Base-by-base conservation (phyloP, 2,888 invertebrate species). In the Orthosia gothica region DNA sequence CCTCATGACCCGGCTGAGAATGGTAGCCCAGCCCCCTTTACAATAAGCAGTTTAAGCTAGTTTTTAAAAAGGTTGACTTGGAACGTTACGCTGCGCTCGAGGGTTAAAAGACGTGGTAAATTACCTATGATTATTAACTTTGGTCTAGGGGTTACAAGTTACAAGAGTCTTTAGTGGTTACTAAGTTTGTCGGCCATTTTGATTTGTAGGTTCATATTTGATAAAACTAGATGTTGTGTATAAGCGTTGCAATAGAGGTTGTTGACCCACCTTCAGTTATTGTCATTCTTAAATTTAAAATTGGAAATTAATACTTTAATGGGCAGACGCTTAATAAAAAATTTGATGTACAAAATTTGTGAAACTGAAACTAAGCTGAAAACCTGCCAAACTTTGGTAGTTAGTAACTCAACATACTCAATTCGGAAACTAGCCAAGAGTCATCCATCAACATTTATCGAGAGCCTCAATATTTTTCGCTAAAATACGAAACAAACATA, bases 1-100 rank as follows among this genome's bases (percentile, higher is more conserved):
- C 74, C 82, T 88, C 80, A 74, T 67, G 79, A 74, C 69, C 70
- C 64, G 82, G 81, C 88, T 80, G 88, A 74, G 75, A 87, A 84
- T 86, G 88, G 89, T 83, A 77, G 79, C 75, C 20, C 85, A 89
- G 92, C 91, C 92, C 86, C 86, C 81, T 93, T 91, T 69, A 82
- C 87, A 87, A 88, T 86, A 88, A 88, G 85, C 86, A 81, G 76
- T 90, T 90, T 88, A 89, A 85, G 85, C 86, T 87, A 86, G 76
- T 89, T 91, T 88, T 87, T 86, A 90, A 90, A 91, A 90, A 84
- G 91, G 90, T 88, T n/a, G n/a, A n/a, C n/a, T n/a, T n/a, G n/a
- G n/a, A n/a, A n/a, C n/a, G n/a, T n/a, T 90, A 76, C 65, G 50
- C 69, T 57, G 68, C 52, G 59, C 58, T 64, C n/a, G 75, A 66